Percentiles rank a stretch among this genome's conserved stretches.
phyloP scores from a whole-genome alignment of 1,140 invertebrate genomes.

The Conopomorpha cramerella region DNA sequence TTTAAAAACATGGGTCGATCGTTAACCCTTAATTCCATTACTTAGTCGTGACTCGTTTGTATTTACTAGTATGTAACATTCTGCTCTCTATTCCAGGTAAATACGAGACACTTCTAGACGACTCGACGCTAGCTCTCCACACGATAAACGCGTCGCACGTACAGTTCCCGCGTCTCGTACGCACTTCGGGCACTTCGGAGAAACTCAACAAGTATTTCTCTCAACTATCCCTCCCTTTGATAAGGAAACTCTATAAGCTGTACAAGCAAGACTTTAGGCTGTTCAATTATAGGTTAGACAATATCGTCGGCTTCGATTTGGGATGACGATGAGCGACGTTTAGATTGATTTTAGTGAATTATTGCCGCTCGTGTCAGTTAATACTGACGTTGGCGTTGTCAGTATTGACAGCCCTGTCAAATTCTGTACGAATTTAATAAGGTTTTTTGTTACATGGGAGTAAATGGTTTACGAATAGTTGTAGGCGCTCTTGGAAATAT shows the following conservation, averaged over 20 bases:
- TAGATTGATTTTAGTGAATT: too few species aligned
- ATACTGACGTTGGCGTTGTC: too few species aligned
- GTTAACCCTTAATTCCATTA: too few species aligned
- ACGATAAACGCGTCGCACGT: conserved; percentile 66
- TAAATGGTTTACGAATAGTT: too few species aligned
- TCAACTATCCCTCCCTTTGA: conserved; percentile 69
- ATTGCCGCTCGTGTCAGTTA: too few species aligned
- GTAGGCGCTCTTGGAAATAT: too few species aligned
- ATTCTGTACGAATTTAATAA: too few species aligned
- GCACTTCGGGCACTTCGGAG: conserved; percentile 67
- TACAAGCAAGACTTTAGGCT: conserved; percentile 81
- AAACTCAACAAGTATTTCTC: conserved; percentile 75
- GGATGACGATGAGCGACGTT: conserved; percentile 52
- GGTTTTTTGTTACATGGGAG: too few species aligned
- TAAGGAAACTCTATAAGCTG: conserved; percentile 72
- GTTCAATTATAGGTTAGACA: conserved; percentile 78
- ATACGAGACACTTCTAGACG: conserved; percentile 73
- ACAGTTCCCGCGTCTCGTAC: conserved; percentile 68
- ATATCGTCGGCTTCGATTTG: conserved; percentile 72
- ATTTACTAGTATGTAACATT: too few species aligned
- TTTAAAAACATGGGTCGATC: too few species aligned
- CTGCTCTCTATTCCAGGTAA: conserved; percentile 66
- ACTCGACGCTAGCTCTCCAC: conserved; percentile 69
- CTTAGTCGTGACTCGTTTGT: too few species aligned
- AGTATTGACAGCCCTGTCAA: too few species aligned